phyloP scores from a whole-genome alignment of 2,113 vertebrate genomes.

The Actenoides hombroni region DNA sequence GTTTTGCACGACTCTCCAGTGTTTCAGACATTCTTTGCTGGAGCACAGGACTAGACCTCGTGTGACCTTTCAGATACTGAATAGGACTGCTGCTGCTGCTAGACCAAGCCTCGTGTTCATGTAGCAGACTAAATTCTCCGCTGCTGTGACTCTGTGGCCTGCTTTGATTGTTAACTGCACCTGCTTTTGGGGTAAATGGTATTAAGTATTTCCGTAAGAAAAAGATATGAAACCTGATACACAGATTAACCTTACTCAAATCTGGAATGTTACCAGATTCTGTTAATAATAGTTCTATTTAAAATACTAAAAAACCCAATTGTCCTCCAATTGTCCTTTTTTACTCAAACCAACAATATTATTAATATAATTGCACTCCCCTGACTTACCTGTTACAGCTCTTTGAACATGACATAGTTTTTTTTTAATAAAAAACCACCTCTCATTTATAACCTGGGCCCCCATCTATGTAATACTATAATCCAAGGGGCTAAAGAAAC shows the following conservation, averaged over 20 bases:
- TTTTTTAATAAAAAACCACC: neutral
- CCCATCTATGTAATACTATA: neutral
- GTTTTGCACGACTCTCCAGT: slow-evolving; percentile 65
- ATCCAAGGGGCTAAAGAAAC: neutral
- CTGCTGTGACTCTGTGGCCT: slow-evolving; percentile 96
- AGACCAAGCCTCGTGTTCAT: slow-evolving; percentile 92
- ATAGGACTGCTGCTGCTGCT: slow-evolving; percentile 92
- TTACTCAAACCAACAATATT: neutral
- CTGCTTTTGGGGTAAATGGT: slow-evolving; percentile 73
- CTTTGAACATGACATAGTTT: neutral
- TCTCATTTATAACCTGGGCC: neutral
- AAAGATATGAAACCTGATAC: neutral
- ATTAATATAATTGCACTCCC: neutral
- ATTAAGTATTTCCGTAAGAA: neutral
- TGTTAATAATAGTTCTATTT: neutral
- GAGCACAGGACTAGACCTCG: slow-evolving; percentile 85
- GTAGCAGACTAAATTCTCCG: slow-evolving; percentile 89
- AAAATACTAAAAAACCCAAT: neutral
- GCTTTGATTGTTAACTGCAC: slow-evolving; percentile 84
- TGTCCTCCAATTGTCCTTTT: neutral
- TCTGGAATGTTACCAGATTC: neutral
- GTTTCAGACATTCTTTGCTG: slow-evolving; percentile 71
- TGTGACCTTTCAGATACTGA: slow-evolving; percentile 84
- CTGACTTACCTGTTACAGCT: slow-evolving; percentile 3
- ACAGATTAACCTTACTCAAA: neutral